A percentile compares a stretch with the other conserved stretches of the same genome.
These are phyloP conservation scores for Lasioglossum oenotherae DNA, from an alignment of 2,888 invertebrate species.

Conservation along the genomic window DNA sequence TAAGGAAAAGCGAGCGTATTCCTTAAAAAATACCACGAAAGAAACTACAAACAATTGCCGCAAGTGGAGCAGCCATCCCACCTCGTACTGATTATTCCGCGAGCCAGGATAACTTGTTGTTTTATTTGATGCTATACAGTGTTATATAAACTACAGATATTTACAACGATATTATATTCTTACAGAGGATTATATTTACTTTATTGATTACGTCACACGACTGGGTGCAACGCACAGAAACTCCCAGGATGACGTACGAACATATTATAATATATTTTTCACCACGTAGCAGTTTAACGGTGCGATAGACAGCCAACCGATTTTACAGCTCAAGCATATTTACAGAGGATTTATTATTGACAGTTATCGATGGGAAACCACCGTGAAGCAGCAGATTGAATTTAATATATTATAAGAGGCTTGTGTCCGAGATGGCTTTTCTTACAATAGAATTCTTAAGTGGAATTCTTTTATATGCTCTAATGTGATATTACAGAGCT, in stretches of 20 bases:
- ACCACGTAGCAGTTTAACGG: conserved; percentile 77
- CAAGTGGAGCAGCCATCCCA: conserved; percentile 84
- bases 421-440: conserved; percentile 68
- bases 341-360: conserved; percentile 82
- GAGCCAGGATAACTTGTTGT: conserved; percentile 81
- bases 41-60: conserved; percentile 73
- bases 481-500: conserved; percentile 58
- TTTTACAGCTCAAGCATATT: conserved; percentile 82
- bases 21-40: conserved; percentile 59
- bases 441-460: conserved; percentile 14
- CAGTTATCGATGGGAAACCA: conserved; percentile 83
- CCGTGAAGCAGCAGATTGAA: conserved; percentile 83
- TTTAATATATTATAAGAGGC: conserved; percentile 76
- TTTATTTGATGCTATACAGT: conserved; percentile 85
- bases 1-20: conserved; percentile 57
- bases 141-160: conserved; percentile 85
- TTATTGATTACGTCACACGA: conserved; percentile 82
- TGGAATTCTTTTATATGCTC: conserved; percentile 40
- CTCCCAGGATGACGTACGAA: conserved; percentile 56
- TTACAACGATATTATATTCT: conserved; percentile 85
- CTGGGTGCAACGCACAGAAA: conserved; percentile 66
- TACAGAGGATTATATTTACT: conserved; percentile 85
- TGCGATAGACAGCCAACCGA: conserved; percentile 82
- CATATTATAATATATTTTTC: conserved; percentile 79
- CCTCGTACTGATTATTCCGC: conserved; percentile 83